Base-by-base conservation (phyloP, 1,140 invertebrate species). In the Gerris buenoi region DNA sequence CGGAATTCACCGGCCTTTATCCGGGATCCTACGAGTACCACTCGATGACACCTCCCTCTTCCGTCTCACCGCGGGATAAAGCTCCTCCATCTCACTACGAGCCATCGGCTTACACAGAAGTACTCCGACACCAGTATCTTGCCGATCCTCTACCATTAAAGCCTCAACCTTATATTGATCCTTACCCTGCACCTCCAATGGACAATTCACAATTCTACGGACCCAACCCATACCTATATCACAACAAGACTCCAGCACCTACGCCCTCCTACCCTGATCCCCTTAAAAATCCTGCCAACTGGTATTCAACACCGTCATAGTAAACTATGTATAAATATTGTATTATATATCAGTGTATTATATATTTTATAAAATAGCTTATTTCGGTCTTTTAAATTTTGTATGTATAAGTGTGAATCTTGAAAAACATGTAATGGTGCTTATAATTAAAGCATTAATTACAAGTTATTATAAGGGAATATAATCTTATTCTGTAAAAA, bases 31-130 rank as follows among this genome's bases (percentile, higher is more conserved):
- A 88, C 23, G 89, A 91, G 73, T 90, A 91, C 73, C 88, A 91
- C 74, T 91, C 91, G 27, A 95, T 96, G 89, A 96, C 93, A 0
- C 94, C 93, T 60, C 93, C 94, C 14, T 92, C 91, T 0, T 95
- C 92, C 1, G 93, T 96, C 0, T 96, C 93, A 10, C 94, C 94
- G 0, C 82, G 91, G 61, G 92, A 95, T 73, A 93, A 91, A 75
- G 78, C 67, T 72, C 80, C 76, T 71, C 82, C 76, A 77, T 82
- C 75, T 77, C 82, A 69, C 70, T 65, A 64, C 33, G 72, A 70
- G 27, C 74, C 59, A 71, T 75, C 60, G 72, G 68, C 64, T 15
- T 72, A 72, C 65, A 69, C 69, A 2, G 73, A 74, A 74, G 85
- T 84, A 71, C 80, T 83, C n/a, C 77, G 81, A 27, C 83, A 81